Evolutionary conservation across 2,797 vertebrate species (phyloP).

Genomic region (Muscicapa comitata): DNA sequence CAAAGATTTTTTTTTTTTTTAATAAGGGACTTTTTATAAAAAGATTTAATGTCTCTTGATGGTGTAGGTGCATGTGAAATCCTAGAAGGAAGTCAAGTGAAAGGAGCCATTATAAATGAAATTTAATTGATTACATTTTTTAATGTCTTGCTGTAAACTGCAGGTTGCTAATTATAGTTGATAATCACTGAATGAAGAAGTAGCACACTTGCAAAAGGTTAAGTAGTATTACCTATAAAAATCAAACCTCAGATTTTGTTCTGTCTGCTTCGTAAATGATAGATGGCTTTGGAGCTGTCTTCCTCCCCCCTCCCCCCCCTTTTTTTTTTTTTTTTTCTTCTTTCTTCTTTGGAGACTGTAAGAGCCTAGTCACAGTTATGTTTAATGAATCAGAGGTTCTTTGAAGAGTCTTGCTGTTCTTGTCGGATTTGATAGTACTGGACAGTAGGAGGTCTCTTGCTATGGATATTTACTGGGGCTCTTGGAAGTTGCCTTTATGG

Average conservation of each 20-base stretch:
- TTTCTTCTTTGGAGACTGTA: background rate
- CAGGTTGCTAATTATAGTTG: background rate
- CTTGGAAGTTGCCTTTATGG: background rate
- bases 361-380: background rate
- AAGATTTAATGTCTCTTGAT: background rate
- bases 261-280: background rate
- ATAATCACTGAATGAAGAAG: background rate
- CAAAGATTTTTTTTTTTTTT: background rate
- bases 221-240: background rate
- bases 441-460: background rate
- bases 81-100: background rate
- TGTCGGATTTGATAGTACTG: background rate
- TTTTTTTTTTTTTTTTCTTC: background rate
- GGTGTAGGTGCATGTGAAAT: background rate
- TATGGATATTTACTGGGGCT: background rate
- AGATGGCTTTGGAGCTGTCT: background rate
- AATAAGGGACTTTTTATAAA: background rate
- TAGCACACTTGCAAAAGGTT: background rate
- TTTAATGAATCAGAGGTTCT: background rate
- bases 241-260: background rate
- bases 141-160: background rate
- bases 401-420: background rate
- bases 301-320: fast-evolving
- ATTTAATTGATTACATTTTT: background rate
- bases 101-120: background rate